Percentiles rank a stretch among this genome's conserved stretches.
These are phyloP conservation scores for Meloidogyne floridensis DNA, from an alignment of 1,140 invertebrate genomes.

Conservation along the genomic window DNA sequence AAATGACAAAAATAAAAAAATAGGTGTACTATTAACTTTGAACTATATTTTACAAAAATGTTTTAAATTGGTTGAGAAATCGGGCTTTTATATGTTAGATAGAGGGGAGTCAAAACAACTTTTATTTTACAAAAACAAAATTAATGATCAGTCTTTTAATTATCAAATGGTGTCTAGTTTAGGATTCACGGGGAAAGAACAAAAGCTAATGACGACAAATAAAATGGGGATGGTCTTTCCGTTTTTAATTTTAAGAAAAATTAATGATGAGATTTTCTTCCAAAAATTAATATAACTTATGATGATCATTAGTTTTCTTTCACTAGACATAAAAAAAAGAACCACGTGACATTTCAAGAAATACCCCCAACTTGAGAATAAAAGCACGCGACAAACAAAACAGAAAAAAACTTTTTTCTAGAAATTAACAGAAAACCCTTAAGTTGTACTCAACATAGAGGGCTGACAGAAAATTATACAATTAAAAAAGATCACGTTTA, in stretches of 20 bases:
- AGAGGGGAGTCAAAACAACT: neutral
- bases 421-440: too few relatives aligned
- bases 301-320: neutral
- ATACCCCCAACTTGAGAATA: too few relatives aligned
- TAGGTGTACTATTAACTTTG: neutral
- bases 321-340: neutral
- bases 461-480: too few relatives aligned
- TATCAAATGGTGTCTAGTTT: neutral
- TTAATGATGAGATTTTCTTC: too few relatives aligned
- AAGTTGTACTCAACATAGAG: too few relatives aligned
- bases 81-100: slow-evolving; percentile 1
- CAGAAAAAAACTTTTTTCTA: too few relatives aligned
- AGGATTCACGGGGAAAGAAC: neutral
- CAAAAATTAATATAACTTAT: neutral
- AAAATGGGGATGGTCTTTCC: neutral
- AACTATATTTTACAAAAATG: neutral
- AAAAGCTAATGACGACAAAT: neutral
- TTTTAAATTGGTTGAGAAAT: neutral
- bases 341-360: neutral
- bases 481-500: too few relatives aligned
- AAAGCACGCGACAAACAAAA: too few relatives aligned
- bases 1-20: neutral
- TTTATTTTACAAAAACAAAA: neutral
- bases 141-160: neutral
- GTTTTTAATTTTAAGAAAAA: neutral